Conservation (phyloP, 2,113 vertebrate species). For the Podarcis muralis region DNA sequence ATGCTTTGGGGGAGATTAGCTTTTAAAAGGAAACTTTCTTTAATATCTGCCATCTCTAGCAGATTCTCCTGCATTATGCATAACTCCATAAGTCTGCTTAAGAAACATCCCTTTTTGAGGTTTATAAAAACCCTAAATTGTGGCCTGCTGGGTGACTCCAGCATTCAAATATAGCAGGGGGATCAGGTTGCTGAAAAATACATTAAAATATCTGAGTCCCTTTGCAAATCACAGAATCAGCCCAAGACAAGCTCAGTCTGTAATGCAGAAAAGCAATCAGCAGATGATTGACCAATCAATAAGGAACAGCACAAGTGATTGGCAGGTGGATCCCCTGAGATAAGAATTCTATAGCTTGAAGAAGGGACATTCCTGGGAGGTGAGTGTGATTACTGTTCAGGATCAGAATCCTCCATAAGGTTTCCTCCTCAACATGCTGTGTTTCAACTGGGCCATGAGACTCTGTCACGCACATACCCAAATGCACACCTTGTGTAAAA, state of each 20-base stretch:
- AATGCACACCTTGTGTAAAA: background rate
- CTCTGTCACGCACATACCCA: too few relatives aligned
- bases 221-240: background rate
- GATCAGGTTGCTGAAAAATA: background rate
- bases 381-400: too few relatives aligned
- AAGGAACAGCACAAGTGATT: background rate
- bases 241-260: background rate
- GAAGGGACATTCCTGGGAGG: background rate
- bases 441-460: background rate
- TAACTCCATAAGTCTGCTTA: background rate
- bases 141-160: background rate
- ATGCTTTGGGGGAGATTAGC: background rate
- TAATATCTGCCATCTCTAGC: background rate
- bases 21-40: background rate
- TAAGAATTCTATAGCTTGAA: background rate
- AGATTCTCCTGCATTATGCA: background rate
- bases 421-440: background rate
- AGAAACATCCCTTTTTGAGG: background rate
- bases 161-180: background rate
- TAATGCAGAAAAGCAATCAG: background rate
- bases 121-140: background rate
- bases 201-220: background rate
- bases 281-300: background rate
- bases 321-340: background rate
- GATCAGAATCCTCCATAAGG: background rate